These are phyloP conservation scores for Aphelinus certus DNA, from an alignment of 1,140 invertebrate species.

Conservation along the genomic window DNA sequence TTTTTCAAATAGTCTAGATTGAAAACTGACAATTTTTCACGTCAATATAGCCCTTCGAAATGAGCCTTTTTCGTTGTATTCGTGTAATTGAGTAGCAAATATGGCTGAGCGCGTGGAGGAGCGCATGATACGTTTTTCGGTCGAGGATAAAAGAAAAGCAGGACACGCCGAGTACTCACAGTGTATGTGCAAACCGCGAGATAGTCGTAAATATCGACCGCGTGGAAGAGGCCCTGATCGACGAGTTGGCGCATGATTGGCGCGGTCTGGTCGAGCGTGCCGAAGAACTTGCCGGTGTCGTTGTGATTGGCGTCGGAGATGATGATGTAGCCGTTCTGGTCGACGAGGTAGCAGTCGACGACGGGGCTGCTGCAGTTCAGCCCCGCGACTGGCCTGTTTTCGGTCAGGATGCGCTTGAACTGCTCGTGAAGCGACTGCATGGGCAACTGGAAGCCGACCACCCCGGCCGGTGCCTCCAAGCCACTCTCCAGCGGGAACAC, in stretches of 20 bases:
- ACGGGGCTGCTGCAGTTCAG: constrained; percentile 67
- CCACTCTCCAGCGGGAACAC: constrained; percentile 84
- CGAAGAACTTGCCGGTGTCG: constrained; percentile 85
- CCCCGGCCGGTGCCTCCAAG: constrained; percentile 83
- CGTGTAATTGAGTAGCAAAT: too few relatives aligned
- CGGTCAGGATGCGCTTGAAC: constrained; percentile 75
- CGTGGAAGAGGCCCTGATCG: constrained; percentile 76
- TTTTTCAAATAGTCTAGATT: too few relatives aligned
- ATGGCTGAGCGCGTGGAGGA: too few relatives aligned
- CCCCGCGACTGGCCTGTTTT: constrained; percentile 43
- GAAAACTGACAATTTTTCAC: too few relatives aligned
- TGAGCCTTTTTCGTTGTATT: too few relatives aligned
- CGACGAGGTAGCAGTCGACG: constrained; percentile 85
- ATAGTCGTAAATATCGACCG: constrained; percentile 85
- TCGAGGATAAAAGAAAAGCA: not conserved
- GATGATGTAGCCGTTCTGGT: constrained; percentile 90
- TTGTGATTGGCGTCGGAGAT: constrained; percentile 75
- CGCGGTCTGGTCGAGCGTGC: constrained; percentile 74
- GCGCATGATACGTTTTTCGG: too few relatives aligned
- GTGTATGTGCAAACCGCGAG: constrained; percentile 77
- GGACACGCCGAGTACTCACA: constrained; percentile 46
- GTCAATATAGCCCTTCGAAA: too few relatives aligned
- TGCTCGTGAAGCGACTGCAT: constrained; percentile 73
- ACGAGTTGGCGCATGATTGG: constrained; percentile 83
- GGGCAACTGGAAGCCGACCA: constrained; percentile 86